These are phyloP conservation scores for Nemurella pictetii DNA, from an alignment of 2,888 invertebrate genomes.

Conservation along the genomic window DNA sequence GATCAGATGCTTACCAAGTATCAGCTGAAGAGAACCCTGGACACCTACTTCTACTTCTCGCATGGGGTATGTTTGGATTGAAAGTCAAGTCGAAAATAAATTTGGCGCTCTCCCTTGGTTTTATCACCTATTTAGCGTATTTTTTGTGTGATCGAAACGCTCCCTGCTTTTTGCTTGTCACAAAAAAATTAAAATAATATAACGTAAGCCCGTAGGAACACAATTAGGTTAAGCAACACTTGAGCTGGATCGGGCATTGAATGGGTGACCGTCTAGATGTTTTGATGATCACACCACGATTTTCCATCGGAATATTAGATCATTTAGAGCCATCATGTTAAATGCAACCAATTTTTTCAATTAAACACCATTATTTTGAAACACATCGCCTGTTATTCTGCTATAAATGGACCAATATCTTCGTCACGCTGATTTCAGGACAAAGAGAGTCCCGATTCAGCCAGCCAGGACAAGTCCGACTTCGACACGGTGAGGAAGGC, in stretches of 20 bases:
- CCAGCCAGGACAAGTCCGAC: slow-evolving; percentile 65
- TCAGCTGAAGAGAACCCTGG: slow-evolving; percentile 68
- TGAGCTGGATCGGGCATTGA: too few relatives aligned
- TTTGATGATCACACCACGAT: too few relatives aligned
- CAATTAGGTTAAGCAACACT: too few relatives aligned
- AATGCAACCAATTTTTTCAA: background rate
- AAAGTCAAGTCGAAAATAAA: background rate
- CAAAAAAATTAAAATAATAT: too few relatives aligned
- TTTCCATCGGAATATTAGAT: too few relatives aligned
- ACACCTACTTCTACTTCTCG: slow-evolving; percentile 76
- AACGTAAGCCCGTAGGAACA: too few relatives aligned
- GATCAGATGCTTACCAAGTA: slow-evolving; percentile 66
- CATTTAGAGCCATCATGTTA: too few relatives aligned
- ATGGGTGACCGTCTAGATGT: too few relatives aligned
- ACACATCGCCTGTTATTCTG: background rate
- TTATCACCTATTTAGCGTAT: too few relatives aligned
- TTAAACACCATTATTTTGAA: background rate
- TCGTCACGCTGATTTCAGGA: slow-evolving; percentile 48
- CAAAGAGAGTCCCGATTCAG: slow-evolving; percentile 53
- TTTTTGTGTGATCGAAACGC: too few relatives aligned
- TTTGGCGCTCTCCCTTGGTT: too few relatives aligned
- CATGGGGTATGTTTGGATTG: slow-evolving; percentile 65
- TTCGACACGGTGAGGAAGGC: slow-evolving; percentile 72
- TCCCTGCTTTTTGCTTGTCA: too few relatives aligned
- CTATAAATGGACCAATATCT: background rate